Evolutionary conservation across 2,888 invertebrate genomes (phyloP).

Genomic region (Drosophila quasianomalipes): DNA sequence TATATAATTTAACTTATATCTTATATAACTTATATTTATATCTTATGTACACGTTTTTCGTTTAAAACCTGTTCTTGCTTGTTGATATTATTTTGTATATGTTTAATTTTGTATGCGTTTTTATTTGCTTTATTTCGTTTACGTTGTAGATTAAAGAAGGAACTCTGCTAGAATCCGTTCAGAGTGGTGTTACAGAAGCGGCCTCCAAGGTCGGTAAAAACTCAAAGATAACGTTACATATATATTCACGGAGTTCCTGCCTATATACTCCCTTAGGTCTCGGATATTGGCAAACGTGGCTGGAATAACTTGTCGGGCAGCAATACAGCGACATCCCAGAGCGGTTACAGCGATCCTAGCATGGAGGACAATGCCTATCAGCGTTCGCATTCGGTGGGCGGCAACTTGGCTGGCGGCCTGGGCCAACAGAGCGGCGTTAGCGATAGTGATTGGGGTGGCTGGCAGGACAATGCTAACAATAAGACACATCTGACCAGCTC

Average conservation of each 20-base stretch:
- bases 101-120: slow-evolving; percentile 50
- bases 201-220: slow-evolving; percentile 88
- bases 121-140: slow-evolving; percentile 72
- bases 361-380: slow-evolving; percentile 82
- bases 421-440: slow-evolving; percentile 74
- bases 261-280: slow-evolving; percentile 86
- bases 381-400: slow-evolving; percentile 84
- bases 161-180: slow-evolving; percentile 89
- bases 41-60: not conserved
- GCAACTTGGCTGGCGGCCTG: slow-evolving; percentile 75
- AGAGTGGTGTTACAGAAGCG: slow-evolving; percentile 88
- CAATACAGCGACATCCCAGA: slow-evolving; percentile 85
- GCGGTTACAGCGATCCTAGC: slow-evolving; percentile 83
- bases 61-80: not conserved
- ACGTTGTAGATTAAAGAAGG: slow-evolving; percentile 89
- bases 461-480: slow-evolving; percentile 77
- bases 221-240: not conserved
- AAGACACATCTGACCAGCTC: slow-evolving; percentile 76
- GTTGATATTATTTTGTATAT: slow-evolving; percentile 21
- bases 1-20: not conserved
- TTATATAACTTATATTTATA: not conserved
- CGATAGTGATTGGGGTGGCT: slow-evolving; percentile 84
- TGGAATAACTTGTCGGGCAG: slow-evolving; percentile 88
- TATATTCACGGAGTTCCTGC: not conserved
- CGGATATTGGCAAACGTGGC: slow-evolving; percentile 89